Conservation (phyloP, 2,797 vertebrate species). For the Lithobates sylvaticus region DNA sequence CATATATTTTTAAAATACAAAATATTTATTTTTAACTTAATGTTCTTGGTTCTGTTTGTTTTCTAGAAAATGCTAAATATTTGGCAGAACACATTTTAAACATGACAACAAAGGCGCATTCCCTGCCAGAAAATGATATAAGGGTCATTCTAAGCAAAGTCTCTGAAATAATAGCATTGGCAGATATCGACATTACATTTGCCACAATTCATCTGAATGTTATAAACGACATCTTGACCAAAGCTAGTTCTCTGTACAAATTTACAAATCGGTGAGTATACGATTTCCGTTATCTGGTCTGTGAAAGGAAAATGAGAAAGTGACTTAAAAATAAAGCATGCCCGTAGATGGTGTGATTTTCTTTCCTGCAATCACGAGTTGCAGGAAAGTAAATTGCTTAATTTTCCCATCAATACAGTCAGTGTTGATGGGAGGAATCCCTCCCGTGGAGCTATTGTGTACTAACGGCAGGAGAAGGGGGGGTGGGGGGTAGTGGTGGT, state of each 20-base stretch:
- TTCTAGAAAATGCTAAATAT: slow-evolving; percentile 81
- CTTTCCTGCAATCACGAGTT: too few relatives aligned
- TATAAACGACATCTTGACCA: slow-evolving; percentile 76
- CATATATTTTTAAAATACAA: too few relatives aligned
- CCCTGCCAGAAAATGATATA: slow-evolving; percentile 73
- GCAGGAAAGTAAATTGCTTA: too few relatives aligned
- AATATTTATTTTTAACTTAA: neutral
- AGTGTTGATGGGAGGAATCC: too few relatives aligned
- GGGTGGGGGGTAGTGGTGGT: too few relatives aligned
- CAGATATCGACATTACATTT: slow-evolving; percentile 69
- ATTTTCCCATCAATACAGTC: too few relatives aligned
- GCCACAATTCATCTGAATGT: slow-evolving; percentile 74
- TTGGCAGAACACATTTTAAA: slow-evolving; percentile 80
- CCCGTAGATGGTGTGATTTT: too few relatives aligned
- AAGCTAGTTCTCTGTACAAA: slow-evolving; percentile 69
- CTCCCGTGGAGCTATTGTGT: too few relatives aligned
- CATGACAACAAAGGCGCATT: slow-evolving; percentile 72
- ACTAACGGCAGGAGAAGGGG: too few relatives aligned
- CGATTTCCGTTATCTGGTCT: neutral
- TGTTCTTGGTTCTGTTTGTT: slow-evolving; percentile 3
- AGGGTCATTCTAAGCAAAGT: slow-evolving; percentile 81
- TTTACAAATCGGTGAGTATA: slow-evolving; percentile 80
- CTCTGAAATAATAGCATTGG: slow-evolving; percentile 73
- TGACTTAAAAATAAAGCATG: too few relatives aligned
- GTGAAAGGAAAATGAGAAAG: neutral